Conservation (phyloP, 2,888 invertebrate species). For the Iphiclides podalirius region DNA sequence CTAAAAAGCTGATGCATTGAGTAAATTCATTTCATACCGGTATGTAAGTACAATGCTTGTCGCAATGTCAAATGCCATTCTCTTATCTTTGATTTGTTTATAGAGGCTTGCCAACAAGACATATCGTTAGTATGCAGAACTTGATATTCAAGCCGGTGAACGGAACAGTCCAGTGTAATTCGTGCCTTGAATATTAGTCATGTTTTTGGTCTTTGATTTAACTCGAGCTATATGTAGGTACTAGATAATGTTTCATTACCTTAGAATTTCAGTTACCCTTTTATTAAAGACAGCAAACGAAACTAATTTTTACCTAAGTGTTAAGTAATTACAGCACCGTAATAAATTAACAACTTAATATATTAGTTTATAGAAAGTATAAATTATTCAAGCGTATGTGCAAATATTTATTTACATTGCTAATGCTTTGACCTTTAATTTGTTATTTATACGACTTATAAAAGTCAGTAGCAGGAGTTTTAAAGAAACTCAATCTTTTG, state of each 20-base stretch:
- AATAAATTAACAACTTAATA: too few species aligned
- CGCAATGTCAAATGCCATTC: conserved; percentile 24
- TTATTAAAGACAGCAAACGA: too few species aligned
- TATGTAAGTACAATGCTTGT: conserved; percentile 25
- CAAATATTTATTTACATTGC: conserved; percentile 1
- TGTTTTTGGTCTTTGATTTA: conserved; percentile 10
- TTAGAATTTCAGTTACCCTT: too few species aligned
- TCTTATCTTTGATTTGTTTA: conserved; percentile 36
- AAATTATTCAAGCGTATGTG: neutral
- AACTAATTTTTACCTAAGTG: too few species aligned
- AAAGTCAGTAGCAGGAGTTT: neutral
- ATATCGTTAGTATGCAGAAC: conserved; percentile 52
- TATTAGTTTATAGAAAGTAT: too few species aligned
- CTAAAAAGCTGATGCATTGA: neutral
- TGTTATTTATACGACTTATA: neutral
- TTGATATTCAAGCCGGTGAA: conserved; percentile 61
- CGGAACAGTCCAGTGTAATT: conserved; percentile 52
- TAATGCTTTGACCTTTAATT: neutral
- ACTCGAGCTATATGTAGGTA: neutral
- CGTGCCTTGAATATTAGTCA: conserved; percentile 59
- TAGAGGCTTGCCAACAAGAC: conserved; percentile 28
- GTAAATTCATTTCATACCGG: conserved; percentile 3
- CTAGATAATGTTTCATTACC: too few species aligned
- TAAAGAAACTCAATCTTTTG: neutral
- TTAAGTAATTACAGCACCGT: too few species aligned